Evolutionary conservation across 2,888 invertebrate species (phyloP).

Genomic region (Seira ritae): DNA sequence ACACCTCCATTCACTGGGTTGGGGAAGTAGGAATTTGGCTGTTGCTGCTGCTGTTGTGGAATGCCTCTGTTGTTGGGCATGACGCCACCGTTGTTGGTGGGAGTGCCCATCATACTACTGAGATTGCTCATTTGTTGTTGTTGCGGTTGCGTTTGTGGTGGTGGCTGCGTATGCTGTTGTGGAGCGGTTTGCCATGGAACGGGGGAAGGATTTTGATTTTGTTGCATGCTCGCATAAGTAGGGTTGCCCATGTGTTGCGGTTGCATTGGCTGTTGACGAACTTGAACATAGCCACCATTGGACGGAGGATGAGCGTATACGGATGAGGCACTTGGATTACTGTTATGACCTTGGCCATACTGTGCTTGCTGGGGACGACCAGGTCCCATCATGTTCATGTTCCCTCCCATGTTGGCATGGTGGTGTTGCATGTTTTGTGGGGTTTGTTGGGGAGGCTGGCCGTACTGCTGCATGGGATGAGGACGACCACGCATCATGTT

Average conservation of each 20-base stretch:
- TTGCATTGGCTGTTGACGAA: constrained; percentile 36
- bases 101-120: constrained; percentile 8
- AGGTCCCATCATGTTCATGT: constrained; percentile 29
- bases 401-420: background rate
- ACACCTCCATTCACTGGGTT: constrained; percentile 13
- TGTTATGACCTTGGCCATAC: constrained; percentile 31
- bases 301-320: constrained; percentile 52
- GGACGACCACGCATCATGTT: constrained; percentile 44
- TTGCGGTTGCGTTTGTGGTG: background rate
- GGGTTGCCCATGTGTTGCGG: constrained; percentile 17
- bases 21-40: constrained; percentile 15
- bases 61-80: constrained; percentile 23
- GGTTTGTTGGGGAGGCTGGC: constrained; percentile 18
- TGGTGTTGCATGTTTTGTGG: constrained; percentile 10
- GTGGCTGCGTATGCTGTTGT: constrained; percentile 19
- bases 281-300: constrained; percentile 56
- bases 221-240: background rate
- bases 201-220: constrained; percentile 8
- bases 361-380: constrained; percentile 24
- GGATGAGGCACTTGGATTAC: constrained; percentile 48
- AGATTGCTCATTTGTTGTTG: constrained; percentile 10
- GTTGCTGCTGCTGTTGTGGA: constrained; percentile 22
- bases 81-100: constrained; percentile 8
- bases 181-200: constrained; percentile 46
- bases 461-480: constrained; percentile 36